A percentile compares a stretch with the other conserved stretches of the same genome.
Evolutionary conservation across 2,113 vertebrate genomes (phyloP).

Genomic region (Entelurus aequoreus): DNA sequence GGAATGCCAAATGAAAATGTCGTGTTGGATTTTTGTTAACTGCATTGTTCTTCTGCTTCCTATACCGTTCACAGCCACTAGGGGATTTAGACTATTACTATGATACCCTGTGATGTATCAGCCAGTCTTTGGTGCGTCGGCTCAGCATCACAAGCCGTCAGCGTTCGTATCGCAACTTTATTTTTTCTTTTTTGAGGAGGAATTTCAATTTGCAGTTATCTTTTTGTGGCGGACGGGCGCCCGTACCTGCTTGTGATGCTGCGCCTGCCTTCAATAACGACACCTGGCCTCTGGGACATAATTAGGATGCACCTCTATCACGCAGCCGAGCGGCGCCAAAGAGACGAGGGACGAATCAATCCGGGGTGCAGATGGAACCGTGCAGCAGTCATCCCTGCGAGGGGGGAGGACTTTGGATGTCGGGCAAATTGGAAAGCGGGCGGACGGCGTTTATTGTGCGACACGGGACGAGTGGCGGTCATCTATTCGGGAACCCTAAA

Average conservation of each 20-base stretch:
- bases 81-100: too few relatives aligned
- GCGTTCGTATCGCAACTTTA: not conserved
- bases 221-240: not conserved
- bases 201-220: not conserved
- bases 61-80: too few relatives aligned
- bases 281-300: slow-evolving; percentile 47
- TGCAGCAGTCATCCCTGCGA: slow-evolving; percentile 6
- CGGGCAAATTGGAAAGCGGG: not conserved
- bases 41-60: too few relatives aligned
- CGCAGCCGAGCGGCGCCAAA: slow-evolving; percentile 34
- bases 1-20: too few relatives aligned
- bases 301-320: slow-evolving; percentile 58
- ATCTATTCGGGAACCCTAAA: not conserved
- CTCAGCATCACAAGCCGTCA: too few relatives aligned
- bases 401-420: not conserved
- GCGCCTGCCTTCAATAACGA: slow-evolving; percentile 32
- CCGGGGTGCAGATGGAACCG: slow-evolving; percentile 38
- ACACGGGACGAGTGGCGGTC: not conserved
- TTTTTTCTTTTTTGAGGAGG: not conserved
- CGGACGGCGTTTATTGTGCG: not conserved
- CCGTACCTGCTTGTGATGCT: slow-evolving; percentile 11
- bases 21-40: too few relatives aligned
- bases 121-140: too few relatives aligned
- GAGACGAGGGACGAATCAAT: slow-evolving; percentile 50
- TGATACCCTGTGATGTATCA: too few relatives aligned